Percentiles rank a stretch among this genome's conserved stretches.
Evolutionary conservation across 2,888 invertebrate species (phyloP).

Genomic region (Dasysyrphus tricinctus): DNA sequence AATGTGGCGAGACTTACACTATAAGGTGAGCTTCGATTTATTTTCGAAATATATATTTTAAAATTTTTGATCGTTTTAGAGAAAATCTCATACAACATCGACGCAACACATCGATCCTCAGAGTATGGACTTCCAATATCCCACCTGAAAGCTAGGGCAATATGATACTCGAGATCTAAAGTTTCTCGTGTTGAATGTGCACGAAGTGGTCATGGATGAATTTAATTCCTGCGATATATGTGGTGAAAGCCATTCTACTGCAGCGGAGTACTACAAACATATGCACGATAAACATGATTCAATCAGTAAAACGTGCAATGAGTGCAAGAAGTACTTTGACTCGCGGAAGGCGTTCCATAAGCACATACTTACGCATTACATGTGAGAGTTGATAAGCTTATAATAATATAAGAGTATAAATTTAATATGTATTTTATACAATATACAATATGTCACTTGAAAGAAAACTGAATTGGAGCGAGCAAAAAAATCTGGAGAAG

Average conservation of each 20-base stretch:
- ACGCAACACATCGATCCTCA: conserved; percentile 60
- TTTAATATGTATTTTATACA: not conserved
- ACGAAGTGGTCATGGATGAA: conserved; percentile 62
- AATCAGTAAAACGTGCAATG: too few species aligned
- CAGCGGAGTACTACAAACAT: conserved; percentile 66
- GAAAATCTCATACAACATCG: conserved; percentile 70
- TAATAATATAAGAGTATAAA: too few species aligned
- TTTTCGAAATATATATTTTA: not conserved
- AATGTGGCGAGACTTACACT: too few species aligned
- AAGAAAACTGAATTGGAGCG: too few species aligned
- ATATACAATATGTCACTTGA: too few species aligned
- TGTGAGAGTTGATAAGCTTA: conserved; percentile 28
- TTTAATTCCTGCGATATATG: conserved; percentile 74
- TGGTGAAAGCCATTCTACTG: conserved; percentile 54
- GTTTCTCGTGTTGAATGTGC: conserved; percentile 64
- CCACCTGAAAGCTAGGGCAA: too few species aligned
- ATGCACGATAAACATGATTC: too few species aligned
- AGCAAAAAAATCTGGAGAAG: too few species aligned
- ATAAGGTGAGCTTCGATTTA: conserved; percentile 50
- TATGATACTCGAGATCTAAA: too few species aligned
- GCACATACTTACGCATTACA: conserved; percentile 73
- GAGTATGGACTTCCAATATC: conserved; percentile 74
- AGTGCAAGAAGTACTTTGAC: too few species aligned
- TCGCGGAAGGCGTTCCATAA: too few species aligned
- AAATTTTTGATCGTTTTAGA: conserved; percentile 28